Evolutionary conservation across 2,888 invertebrate genomes (phyloP).

Genomic region (Drosophila mayaguana): DNA sequence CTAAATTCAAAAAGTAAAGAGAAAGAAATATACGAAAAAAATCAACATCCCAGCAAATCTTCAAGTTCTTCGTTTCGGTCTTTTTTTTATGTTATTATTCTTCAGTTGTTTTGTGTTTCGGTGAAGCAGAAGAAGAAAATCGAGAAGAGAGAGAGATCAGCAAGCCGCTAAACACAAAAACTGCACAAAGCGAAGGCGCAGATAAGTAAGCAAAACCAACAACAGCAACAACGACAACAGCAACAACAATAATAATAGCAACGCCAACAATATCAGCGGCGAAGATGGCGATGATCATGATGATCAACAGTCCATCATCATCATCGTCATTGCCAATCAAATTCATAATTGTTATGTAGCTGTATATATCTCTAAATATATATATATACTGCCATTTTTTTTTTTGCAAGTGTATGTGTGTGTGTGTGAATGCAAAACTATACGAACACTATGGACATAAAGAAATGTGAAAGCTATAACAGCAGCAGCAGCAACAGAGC

Average conservation of each 20-base stretch:
- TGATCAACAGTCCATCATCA: slow-evolving; percentile 12
- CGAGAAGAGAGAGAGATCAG: slow-evolving; percentile 9
- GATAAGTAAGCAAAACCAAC: slow-evolving; percentile 67
- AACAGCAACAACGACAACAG: slow-evolving; percentile 13
- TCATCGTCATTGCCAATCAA: slow-evolving; percentile 20
- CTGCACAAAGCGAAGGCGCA: slow-evolving; percentile 71
- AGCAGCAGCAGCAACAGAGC: slow-evolving; percentile 19
- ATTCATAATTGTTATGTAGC: slow-evolving; percentile 23
- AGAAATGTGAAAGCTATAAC: slow-evolving; percentile 27
- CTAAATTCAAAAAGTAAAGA: slow-evolving; percentile 67
- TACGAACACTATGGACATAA: slow-evolving; percentile 28
- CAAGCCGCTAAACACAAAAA: slow-evolving; percentile 36
- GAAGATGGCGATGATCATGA: slow-evolving; percentile 28
- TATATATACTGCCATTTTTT: slow-evolving; percentile 26
- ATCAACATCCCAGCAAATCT: slow-evolving; percentile 32
- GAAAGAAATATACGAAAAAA: slow-evolving; percentile 24
- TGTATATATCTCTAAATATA: neutral
- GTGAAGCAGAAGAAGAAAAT: slow-evolving; percentile 34
- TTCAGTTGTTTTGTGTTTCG: slow-evolving; percentile 60
- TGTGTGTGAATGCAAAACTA: slow-evolving; percentile 34
- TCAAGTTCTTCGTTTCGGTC: slow-evolving; percentile 57
- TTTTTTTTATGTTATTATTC: slow-evolving; percentile 67
- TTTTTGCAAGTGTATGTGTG: slow-evolving; percentile 33
- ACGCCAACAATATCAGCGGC: slow-evolving; percentile 22
- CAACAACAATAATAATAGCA: slow-evolving; percentile 20